Evolutionary conservation across 2,113 vertebrate species (phyloP), one percentile per base, ranked within the genome.

Genomic region (Natator depressus): DNA sequence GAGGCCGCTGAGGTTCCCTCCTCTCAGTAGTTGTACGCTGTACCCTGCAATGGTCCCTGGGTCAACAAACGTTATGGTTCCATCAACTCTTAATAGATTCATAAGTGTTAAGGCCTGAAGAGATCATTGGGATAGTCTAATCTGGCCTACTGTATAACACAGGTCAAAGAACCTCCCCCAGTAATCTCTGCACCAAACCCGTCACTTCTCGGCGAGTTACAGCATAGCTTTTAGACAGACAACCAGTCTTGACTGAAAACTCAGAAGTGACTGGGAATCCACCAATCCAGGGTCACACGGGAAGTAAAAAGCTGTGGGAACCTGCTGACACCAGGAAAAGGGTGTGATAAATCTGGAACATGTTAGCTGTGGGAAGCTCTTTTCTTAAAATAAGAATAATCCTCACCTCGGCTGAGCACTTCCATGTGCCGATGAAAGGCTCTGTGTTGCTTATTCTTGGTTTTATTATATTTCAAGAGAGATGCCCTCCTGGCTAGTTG

Each of bases 41-140:
- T n/a, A 31, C 35, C 14, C 62, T 11, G 50, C 42, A 46, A 55
- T 17, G 0, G 84, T 31, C 55, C 62, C 19, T 80, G 1, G 2
- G 84, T 50, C n/a, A 42, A 19, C 22, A 93, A 91, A 50, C 87
- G 88, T 92, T 85, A 55, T 24, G 29, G 20, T 87, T 94, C 51
- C 76, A 49, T 81, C 59, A 75, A 5, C 10, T 91, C 47, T 87
- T 93, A n/a, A 75, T 59, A 83, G 50, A 54, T 75, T 83, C 62
- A 19, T 69, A 69, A 69, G 62, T 69, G 62, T 93, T 87, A 80
- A 87, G 50, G 19, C 19, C 29, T 11, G 42, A 89, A 90, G 9
- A 3, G 2, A 69, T 16, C 62, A 69, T 5, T 69, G 62, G 35
- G 59, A 62, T 35, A 13, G 2, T 16, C 59, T 35, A 62, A 7